These are phyloP conservation scores for Pseudomyrmex concolor DNA, from an alignment of 1,140 invertebrate species.

Conservation along the genomic window DNA sequence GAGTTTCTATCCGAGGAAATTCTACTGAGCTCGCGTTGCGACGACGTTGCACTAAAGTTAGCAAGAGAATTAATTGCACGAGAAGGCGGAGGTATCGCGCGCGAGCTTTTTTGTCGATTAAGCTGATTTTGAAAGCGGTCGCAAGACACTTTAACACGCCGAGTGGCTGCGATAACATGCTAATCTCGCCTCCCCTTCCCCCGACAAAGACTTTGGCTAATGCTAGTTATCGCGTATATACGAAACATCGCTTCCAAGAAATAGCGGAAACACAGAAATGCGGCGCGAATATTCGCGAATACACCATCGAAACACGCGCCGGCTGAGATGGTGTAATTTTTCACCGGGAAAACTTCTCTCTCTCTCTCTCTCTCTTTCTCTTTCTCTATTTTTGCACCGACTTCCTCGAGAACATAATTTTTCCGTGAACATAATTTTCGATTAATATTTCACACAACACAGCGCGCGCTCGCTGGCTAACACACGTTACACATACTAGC, in stretches of 20 bases:
- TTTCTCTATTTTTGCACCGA: too few species aligned
- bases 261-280: neutral
- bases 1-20: slow-evolving; percentile 17
- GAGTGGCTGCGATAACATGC: slow-evolving; percentile 47
- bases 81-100: slow-evolving; percentile 26
- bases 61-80: slow-evolving; percentile 47
- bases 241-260: neutral
- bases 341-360: too few species aligned
- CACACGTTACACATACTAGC: slow-evolving; percentile 9
- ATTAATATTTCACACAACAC: slow-evolving; percentile 10
- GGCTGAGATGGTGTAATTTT: slow-evolving; percentile 1
- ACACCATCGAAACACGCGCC: too few species aligned
- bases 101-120: slow-evolving; percentile 50
- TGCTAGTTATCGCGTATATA: neutral
- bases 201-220: slow-evolving; percentile 27
- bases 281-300: too few species aligned
- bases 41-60: slow-evolving; percentile 42
- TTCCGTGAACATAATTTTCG: neutral
- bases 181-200: slow-evolving; percentile 12
- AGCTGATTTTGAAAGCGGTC: slow-evolving; percentile 55
- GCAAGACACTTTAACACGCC: slow-evolving; percentile 35
- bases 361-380: too few species aligned
- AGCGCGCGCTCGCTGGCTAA: neutral
- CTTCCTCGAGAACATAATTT: neutral
- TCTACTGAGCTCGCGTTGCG: slow-evolving; percentile 2